phyloP scores from a whole-genome alignment of 2,113 vertebrate genomes.

The Rhinopomastus cyanomelas region DNA sequence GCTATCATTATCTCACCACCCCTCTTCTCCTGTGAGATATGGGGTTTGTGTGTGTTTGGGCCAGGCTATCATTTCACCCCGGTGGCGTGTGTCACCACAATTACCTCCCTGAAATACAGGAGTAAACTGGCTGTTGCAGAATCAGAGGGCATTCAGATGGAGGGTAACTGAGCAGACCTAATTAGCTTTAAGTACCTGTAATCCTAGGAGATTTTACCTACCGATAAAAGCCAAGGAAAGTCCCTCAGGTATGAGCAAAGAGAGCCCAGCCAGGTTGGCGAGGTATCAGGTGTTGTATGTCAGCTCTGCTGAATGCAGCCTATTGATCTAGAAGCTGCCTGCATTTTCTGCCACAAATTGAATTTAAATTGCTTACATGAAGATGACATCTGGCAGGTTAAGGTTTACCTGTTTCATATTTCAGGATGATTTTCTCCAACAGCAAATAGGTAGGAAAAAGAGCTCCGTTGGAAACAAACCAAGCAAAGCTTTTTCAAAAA shows the following conservation, averaged over 20 bases:
- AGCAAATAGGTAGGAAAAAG: neutral
- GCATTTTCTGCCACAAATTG: slow-evolving; percentile 78
- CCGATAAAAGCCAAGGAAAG: slow-evolving; percentile 82
- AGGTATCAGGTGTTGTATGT: slow-evolving; percentile 85
- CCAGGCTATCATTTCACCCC: slow-evolving; percentile 76
- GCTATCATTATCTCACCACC: slow-evolving; percentile 61
- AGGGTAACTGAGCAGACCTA: slow-evolving; percentile 92
- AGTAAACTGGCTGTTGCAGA: slow-evolving; percentile 72
- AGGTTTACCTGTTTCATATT: slow-evolving; percentile 75
- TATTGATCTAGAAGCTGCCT: slow-evolving; percentile 84
- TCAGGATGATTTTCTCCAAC: slow-evolving; percentile 53
- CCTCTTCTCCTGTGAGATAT: slow-evolving; percentile 17
- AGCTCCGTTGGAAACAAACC: slow-evolving; percentile 21
- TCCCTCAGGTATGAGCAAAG: slow-evolving; percentile 84
- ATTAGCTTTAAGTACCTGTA: slow-evolving; percentile 96
- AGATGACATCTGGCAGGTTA: slow-evolving; percentile 69
- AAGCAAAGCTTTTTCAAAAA: neutral
- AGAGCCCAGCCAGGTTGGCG: slow-evolving; percentile 77
- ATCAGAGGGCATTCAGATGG: slow-evolving; percentile 73
- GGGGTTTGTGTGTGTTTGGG: neutral
- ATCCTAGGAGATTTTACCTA: slow-evolving; percentile 86
- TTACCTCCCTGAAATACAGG: slow-evolving; percentile 70
- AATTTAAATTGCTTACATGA: slow-evolving; percentile 75
- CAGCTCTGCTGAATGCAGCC: slow-evolving; percentile 82
- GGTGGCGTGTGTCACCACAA: slow-evolving; percentile 67